Base-by-base conservation (phyloP, 2,888 invertebrate genomes). In the Macaria liturata region DNA sequence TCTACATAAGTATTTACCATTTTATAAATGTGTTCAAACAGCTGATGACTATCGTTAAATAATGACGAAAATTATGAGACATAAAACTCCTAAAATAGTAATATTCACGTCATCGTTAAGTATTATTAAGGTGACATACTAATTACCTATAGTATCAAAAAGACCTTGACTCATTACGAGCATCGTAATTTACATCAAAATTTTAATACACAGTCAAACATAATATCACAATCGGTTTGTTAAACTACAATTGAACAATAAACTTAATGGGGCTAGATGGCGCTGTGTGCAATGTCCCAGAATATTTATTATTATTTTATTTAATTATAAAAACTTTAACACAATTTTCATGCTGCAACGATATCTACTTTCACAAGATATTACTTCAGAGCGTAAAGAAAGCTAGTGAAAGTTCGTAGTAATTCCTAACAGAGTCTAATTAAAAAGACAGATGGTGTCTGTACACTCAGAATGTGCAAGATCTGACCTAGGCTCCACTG, bases 401-500 rank as follows among this genome's bases (percentile, higher is more conserved):
- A 66, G 66, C 54, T 50, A 62, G 67, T 60, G 67, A 68, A 68
- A 68, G 67, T 64, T 58, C 64, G 49, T 56, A 58, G 59, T 60
- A 62, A 49, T 8, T 54, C 49, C 58, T 51, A 49, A 47, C 40
- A 57, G 57, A 51, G 48, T 61, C 59, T 69, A 70, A 75, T 71
- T 70, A 65, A 56, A 60, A 59, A 50, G 63, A 67, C 59, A 60
- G 59, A 62, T 53, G 51, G 54, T 61, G 57, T 61, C 54, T 62
- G 61, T 49, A 61, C 51, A 51, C 37, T 59, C 46, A 40, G 59
- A 54, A 56, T 37, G 34, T 37, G 7, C 9, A 4, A n/a, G 4
- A 8, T 61, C 46, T 58, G 60, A 54, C 66, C 54, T 59, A 63
- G 61, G 65, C 58, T 54, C 61, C 57, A 64, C 61, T 71, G 72